Base-by-base conservation (phyloP, 2,113 vertebrate species). In the Leptodactylus fuscus region DNA sequence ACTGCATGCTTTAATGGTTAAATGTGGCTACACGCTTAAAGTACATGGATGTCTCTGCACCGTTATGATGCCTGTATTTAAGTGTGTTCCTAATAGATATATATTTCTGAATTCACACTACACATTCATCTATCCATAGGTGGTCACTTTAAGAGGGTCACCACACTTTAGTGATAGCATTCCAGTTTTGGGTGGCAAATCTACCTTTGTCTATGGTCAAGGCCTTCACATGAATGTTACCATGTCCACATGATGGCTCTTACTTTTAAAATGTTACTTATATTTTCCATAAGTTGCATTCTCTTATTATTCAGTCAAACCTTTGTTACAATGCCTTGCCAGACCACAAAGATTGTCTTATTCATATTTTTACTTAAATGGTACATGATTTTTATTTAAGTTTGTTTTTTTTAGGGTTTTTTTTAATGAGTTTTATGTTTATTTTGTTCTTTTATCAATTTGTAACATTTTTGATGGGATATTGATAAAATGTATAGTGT, bases 381-480 rank as follows among this genome's bases (percentile, higher is more conserved):
- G 12, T 15, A 15, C n/a, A 13, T 5, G 22, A 27, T 46, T 48
- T 46, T 41, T 79, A 41, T 16, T 36, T 22, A 22, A 48, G 16
- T 1, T 38, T 27, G n/a, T 16, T 0, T 51, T 76, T 29, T 49
- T 49, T 15, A 5, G n/a, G n/a, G n/a, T n/a, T 51, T n/a, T 53
- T 38, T 24, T 55, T 78, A 0, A 29, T n/a, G 7, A 16, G 9
- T 44, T 44, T 55, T 55, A 22, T 15, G 22, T 0, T 53, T 15
- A 11, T 0, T 53, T 53, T 77, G 11, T 24, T 24, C 29, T 1
- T 67, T n/a, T 6, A 67, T 34, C 29, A 18, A 8, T 34, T n/a
- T 67, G 62, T 34, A 67, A 34, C 2, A 67, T 79, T 58, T 74
- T 79, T 79, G 60, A n/a, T 80, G 29, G 16, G 20, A n/a, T n/a